A percentile compares a stretch with the other conserved stretches of the same genome.
phyloP scores from a whole-genome alignment of 2,113 vertebrate species.

The Crotalus viridis region DNA sequence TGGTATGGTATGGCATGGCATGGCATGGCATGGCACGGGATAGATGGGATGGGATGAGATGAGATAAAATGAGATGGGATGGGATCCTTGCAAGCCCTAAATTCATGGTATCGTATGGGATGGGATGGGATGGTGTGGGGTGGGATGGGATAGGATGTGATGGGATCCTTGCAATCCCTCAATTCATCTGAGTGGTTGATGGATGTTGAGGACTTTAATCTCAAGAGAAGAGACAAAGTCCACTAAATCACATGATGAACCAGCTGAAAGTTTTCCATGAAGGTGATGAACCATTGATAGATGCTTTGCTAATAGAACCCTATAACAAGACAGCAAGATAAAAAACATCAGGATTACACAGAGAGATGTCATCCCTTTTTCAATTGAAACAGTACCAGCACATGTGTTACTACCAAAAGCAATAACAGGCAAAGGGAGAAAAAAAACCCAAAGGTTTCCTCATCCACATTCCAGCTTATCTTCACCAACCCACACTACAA shows the following conservation, averaged over 20 bases:
- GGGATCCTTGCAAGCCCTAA: too few species aligned
- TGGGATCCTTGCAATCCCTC: neutral
- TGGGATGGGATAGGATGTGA: too few species aligned
- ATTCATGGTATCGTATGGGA: neutral
- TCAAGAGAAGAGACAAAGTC: neutral
- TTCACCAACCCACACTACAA: neutral
- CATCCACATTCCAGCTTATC: neutral
- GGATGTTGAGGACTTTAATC: neutral
- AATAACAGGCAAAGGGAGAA: neutral
- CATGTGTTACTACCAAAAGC: neutral
- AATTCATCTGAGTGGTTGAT: neutral
- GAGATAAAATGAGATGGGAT: neutral
- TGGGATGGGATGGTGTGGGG: rapidly evolving
- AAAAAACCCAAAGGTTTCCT: neutral
- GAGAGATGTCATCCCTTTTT: neutral
- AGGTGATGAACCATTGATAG: neutral
- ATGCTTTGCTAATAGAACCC: neutral
- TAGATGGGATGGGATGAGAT: too few species aligned
- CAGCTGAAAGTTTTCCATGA: neutral
- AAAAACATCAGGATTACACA: neutral
- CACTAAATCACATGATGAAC: neutral
- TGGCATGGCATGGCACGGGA: rapidly evolving
- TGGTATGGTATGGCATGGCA: too few species aligned
- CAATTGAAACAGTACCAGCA: neutral
- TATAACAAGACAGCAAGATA: neutral